Evolutionary conservation across 2,888 invertebrate genomes (phyloP).

Genomic region (Syrista parreyssii): DNA sequence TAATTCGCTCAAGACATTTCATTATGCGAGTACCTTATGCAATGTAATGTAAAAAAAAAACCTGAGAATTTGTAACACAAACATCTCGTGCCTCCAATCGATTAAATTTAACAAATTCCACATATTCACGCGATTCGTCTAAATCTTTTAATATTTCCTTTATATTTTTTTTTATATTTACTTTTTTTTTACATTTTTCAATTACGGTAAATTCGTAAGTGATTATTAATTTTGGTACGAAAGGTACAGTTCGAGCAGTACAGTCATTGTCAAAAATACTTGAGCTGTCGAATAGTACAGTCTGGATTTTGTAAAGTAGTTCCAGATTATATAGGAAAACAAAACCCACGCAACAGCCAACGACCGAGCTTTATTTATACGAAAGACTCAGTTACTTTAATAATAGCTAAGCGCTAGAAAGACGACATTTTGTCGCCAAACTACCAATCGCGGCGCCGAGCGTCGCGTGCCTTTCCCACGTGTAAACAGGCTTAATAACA

Average conservation of each 20-base stretch:
- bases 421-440: not conserved
- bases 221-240: not conserved
- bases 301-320: not conserved
- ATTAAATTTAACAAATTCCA: not conserved
- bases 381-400: constrained; percentile 25
- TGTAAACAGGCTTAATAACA: not conserved
- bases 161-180: too few relatives aligned
- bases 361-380: constrained; percentile 27
- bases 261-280: not conserved
- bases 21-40: not conserved
- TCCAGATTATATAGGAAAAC: not conserved
- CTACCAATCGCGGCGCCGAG: not conserved
- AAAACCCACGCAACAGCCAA: not conserved
- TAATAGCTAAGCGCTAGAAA: constrained; percentile 17
- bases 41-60: not conserved
- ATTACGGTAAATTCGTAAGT: not conserved
- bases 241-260: not conserved
- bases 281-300: not conserved
- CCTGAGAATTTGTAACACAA: not conserved
- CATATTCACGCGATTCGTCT: not conserved
- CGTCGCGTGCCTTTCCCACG: not conserved
- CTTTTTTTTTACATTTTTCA: too few relatives aligned
- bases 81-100: not conserved
- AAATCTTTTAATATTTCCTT: not conserved
- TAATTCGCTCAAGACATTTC: not conserved